A percentile compares a stretch with the other conserved stretches of the same genome.
Evolutionary conservation across 30 jellyfish, hydroid and myxozoan species (phyloP).

Genomic region (Aurelia sp.): DNA sequence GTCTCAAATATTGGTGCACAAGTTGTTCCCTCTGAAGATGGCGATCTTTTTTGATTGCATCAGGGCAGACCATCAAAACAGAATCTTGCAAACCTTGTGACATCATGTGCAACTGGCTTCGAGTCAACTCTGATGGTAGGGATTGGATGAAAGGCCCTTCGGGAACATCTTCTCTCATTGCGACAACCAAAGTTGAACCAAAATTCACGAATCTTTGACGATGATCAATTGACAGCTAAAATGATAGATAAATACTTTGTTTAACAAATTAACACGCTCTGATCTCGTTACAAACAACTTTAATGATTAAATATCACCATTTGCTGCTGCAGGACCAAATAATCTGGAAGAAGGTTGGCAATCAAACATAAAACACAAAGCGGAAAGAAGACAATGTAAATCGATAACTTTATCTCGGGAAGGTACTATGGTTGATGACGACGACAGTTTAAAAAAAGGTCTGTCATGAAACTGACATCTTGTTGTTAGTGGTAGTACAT

Average conservation of each 20-base stretch:
- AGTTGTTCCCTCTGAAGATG: conserved; percentile 83
- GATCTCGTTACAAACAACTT: no score
- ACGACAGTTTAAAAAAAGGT: no score
- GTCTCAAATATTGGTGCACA: conserved; percentile 88
- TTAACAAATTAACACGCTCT: no score
- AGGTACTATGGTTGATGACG: no score
- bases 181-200: conserved; percentile 93
- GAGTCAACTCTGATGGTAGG: conserved; percentile 88
- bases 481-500: not conserved
- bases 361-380: no score
- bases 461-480: no score
- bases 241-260: no score
- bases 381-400: no score
- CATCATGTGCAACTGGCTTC: conserved; percentile 87
- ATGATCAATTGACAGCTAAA: conserved; percentile 86
- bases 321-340: no score
- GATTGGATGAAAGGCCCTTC: conserved; percentile 97
- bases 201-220: conserved; percentile 79
- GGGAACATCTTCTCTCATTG: conserved; percentile 95
- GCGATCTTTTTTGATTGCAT: conserved; percentile 74
- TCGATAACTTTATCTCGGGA: no score
- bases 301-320: no score
- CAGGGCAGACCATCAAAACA: conserved; percentile 75
- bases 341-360: no score
- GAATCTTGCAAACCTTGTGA: conserved; percentile 82